These are phyloP conservation scores for Piaya cayana DNA, from an alignment of 2,113 vertebrate genomes.

Conservation along the genomic window DNA sequence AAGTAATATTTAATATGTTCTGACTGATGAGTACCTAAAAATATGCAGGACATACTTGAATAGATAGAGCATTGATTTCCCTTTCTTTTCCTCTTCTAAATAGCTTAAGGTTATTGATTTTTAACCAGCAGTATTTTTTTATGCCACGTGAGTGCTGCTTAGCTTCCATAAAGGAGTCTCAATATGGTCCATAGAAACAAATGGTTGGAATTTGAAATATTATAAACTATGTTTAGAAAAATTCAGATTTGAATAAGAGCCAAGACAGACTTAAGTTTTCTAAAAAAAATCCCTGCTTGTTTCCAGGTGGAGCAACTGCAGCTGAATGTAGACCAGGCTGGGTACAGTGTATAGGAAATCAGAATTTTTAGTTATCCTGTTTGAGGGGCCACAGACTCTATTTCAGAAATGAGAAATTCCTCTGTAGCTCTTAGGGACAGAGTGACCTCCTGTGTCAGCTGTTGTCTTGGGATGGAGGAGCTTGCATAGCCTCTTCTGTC, in stretches of 20 bases:
- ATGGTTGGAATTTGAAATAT: not conserved
- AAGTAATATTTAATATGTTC: not conserved
- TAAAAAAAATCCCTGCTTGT: not conserved
- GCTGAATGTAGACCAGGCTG: not conserved
- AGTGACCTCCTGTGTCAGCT: not conserved
- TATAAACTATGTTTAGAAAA: not conserved
- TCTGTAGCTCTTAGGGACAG: not conserved
- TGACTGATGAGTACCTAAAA: conserved; percentile 23
- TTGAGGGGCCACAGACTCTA: rapidly evolving
- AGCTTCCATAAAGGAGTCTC: not conserved
- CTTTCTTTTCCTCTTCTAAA: not conserved
- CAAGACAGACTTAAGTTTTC: conserved; percentile 14
- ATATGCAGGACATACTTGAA: not conserved
- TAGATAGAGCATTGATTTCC: conserved; percentile 17
- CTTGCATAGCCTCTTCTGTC: not conserved
- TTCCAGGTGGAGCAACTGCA: not conserved
- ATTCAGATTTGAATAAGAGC: not conserved
- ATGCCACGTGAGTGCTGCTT: not conserved
- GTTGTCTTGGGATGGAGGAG: rapidly evolving
- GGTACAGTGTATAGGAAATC: not conserved
- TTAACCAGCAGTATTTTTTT: not conserved
- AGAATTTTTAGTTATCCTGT: not conserved
- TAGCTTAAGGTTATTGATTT: not conserved
- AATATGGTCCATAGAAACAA: not conserved
- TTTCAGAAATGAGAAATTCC: not conserved